Evolutionary conservation across 2,888 invertebrate genomes (phyloP), one percentile per base, ranked within the genome.

Genomic region (Plutella xylostella): DNA sequence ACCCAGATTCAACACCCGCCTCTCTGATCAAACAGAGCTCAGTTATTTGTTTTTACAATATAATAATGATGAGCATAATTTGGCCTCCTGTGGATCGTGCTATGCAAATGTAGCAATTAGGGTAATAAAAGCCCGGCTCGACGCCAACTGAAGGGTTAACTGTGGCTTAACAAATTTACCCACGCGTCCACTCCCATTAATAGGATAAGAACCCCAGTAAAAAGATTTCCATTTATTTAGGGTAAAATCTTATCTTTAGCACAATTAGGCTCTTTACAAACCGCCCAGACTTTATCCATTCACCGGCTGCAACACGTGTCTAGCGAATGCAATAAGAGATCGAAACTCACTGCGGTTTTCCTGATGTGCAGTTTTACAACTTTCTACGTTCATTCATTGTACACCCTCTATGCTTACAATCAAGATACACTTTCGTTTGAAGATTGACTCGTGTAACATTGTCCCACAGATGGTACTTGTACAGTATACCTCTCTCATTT

Each of bases 31-130:
- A 25, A 39, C 15, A 39, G 17, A 25, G 15, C 17, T 11, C 69
- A 61, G 63, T 55, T 72, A 68, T 74, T 74, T 75, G 72, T 70
- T 75, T 72, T 68, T 70, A 65, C 43, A 68, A 63, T 68, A 63
- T 61, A 56, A 61, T 61, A 56, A 61, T 65, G 65, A 68, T 68
- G 69, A 64, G 60, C 55, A 61, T 71, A 72, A 76, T 71, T 71
- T 65, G 64, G 58, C 57, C 67, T 63, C 65, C 65, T 61, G 65
- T 58, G 66, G 65, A 63, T 64, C 59, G 60, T 58, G 58, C 64
- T 71, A 76, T 73, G 75, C 71, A 77, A 78, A 79, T 76, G 68
- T 65, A 56, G 68, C 68, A 69, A 72, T 73, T 72, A 73, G 63
- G 64, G 61, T 69, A 68, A 72, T 68, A 72, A 71, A 68, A 63